Base-by-base conservation (phyloP, 2,888 invertebrate genomes). In the Acleris laterana region DNA sequence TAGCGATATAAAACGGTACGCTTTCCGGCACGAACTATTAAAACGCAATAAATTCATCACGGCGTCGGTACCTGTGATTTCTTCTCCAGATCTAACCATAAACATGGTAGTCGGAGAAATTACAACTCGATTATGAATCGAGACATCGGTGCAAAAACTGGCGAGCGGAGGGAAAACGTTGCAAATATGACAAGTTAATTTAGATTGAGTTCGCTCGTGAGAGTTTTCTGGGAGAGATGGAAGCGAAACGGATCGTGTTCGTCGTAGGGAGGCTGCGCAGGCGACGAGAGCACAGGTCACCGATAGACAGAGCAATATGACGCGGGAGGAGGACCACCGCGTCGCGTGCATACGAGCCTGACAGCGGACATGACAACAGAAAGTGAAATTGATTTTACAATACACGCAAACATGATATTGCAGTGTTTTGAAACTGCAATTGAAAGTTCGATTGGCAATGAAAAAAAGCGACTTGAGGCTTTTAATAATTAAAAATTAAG, bases 151-250 rank as follows among this genome's bases (percentile, higher is more conserved):
- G 80, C 78, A 83, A 85, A 83, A 82, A 82, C 78, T 76, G 72
- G 73, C 75, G 58, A 17, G 68, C 71, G 75, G 61, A 75, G 74
- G 80, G 84, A 87, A 88, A 87, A 84, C 60, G 80, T 81, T 83
- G 82, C 84, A 82, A 85, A 87, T 85, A 83, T 87, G 89, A 89
- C 88, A 86, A 82, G 83, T 85, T 87, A 85, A 89, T 90, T 87
- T 87, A 85, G 86, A 88, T 84, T 83, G 85, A 89, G 81, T 77
- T 77, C 73, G 76, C 71, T 73, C 77, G 84, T 79, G 83, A 85
- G 86, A 84, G 83, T 82, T 81, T 80, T 81, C 79, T 82, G 81
- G 80, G 80, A 79, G 80, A 80, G 83, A 81, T 82, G 87, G 82
- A 85, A 83, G 82, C 88, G 87, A 83, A 88, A 87, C 88, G 77